Evolutionary conservation across 1,140 invertebrate genomes (phyloP), one percentile per base, ranked within the genome.

Genomic region (Bicyclus anynana): DNA sequence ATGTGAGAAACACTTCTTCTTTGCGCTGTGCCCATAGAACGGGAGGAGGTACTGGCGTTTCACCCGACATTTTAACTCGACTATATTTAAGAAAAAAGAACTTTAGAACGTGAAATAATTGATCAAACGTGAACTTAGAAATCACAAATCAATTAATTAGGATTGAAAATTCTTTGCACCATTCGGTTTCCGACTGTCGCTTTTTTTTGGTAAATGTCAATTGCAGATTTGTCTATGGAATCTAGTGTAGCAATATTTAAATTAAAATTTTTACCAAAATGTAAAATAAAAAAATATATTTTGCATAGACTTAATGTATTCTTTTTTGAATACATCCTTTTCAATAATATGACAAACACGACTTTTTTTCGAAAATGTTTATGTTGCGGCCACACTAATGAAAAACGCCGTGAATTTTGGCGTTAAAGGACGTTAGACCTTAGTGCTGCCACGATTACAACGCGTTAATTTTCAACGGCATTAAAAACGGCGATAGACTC

Each of bases 11-110:
- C 50, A 99, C 85, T 62, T 94, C 89, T 75, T 93, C 92, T 69
- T 92, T 93, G 69, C 96, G 92, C 84, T 99, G 97, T 27, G 97
- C 97, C 97, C 97, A 98, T 81, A 95, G 92, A 51, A 98, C 94
- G 56, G 95, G 92, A 48, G 97, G 96, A 69, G 95, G 94, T 66
- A 91, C 87, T 67, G 89, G 42, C 67, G 64, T 60, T 76, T 88
- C 85, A 59, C 62, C 77, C 18, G 84, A 73, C 83, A 86, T 86
- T 50, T 58, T 82, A 56, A 40, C 27, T 42, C 55, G 10, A 20
- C 16, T 33, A 49, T 53, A 40, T 29, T 55, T 27, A 7, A 56
- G 27, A 47, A 48, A 49, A 56, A 46, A 54, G 37, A 44, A 54
- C 18, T 17, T 50, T 54, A 63, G 59, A 59, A 68, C 57, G 66